Base-by-base conservation (phyloP, 2,797 vertebrate genomes). In the Acanthiza pusilla region DNA sequence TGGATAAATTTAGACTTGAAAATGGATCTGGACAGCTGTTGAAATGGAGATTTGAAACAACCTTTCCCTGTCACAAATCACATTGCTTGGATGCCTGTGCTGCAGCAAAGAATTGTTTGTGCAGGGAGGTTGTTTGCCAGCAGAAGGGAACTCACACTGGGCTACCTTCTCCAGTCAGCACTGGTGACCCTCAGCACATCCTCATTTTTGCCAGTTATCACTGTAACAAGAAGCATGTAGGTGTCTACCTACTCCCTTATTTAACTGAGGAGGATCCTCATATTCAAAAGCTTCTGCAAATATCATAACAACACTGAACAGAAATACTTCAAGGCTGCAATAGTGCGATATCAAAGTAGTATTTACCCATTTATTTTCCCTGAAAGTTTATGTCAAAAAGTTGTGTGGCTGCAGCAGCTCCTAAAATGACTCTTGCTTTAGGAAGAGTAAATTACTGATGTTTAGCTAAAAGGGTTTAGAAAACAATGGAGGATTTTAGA, bases 241-340 rank as follows among this genome's bases (percentile, higher is more conserved):
- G 22, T 47, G 66, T 45, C 26, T 42, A 62, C 40, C n/a, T 21
- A 9, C 13, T 57, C 30, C 45, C 22, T 74, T 53, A 21, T 47
- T 91, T 54, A 71, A 48, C 19, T 0, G 0, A 71, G 43, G 16
- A 79, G 18, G 8, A 74, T 25, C 1, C 1, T 40, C 3, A 0
- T 61, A 13, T 40, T 63, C 42, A 54, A 77, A 76, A 87, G 11
- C 34, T 89, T 61, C 53, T 67, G 34, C 29, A 74, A 85, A 82
- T 48, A 68, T 18, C 10, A 3, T 53, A 75, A 51, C 5, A 74
- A n/a, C 29, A 18, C 30, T 10, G 10, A 77, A 32, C 3, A 89
- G 19, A 61, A 85, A 51, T 54, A 40, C 36, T 80, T 75, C n/a
- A 88, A 45, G 26, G 34, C 25, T 85, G 32, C 38, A 62, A 34